Evolutionary conservation across 2,888 invertebrate species (phyloP), one percentile per base, ranked within the genome.

Genomic region (Amphiduros pacificus): DNA sequence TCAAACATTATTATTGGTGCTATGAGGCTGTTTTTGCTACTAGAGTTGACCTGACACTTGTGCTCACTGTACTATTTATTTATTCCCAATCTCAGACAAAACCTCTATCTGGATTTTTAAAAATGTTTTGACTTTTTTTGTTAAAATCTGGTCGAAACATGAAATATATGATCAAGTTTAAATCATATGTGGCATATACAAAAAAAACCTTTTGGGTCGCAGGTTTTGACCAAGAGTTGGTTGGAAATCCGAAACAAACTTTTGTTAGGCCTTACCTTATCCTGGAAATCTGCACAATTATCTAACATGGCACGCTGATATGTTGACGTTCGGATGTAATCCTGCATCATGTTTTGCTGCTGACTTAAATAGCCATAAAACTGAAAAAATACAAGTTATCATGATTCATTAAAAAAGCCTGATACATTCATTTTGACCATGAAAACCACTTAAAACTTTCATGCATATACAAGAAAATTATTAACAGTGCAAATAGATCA

Each of bases 331-430:
- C 99, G 87, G 69, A 98, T 93, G 84, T 94, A 99, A 83, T 99
- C 99, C 66, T 99, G 98, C 92, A 99, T 92, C 98, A 99, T 99
- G 81, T 99, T 99, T 84, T 99, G 99, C 84, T 99, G 99, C 82
- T 99, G 99, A 61, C 96, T 96, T 72, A 99, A 85, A 85, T 97
- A 98, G 69, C 98, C 97, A 84, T 99, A 99, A 85, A 99, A 99
- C 87, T 98, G 82, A 14, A 31, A 20, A 40, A 41, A 36, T 40
- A 24, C 36, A 20, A 36, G 14, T 9, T 20, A 54, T 14, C 5
- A 20, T 27, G 52, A 9, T 9, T 11, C 9, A 36, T 36, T n/a
- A n/a, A n/a, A n/a, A n/a, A n/a, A n/a, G n/a, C n/a, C n/a, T n/a
- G n/a, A n/a, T n/a, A n/a, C n/a, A n/a, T n/a, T n/a, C n/a, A n/a